Percentiles rank a stretch among this genome's conserved stretches.
Evolutionary conservation across 2,888 invertebrate genomes (phyloP).

Genomic region (Melanargia galathea): DNA sequence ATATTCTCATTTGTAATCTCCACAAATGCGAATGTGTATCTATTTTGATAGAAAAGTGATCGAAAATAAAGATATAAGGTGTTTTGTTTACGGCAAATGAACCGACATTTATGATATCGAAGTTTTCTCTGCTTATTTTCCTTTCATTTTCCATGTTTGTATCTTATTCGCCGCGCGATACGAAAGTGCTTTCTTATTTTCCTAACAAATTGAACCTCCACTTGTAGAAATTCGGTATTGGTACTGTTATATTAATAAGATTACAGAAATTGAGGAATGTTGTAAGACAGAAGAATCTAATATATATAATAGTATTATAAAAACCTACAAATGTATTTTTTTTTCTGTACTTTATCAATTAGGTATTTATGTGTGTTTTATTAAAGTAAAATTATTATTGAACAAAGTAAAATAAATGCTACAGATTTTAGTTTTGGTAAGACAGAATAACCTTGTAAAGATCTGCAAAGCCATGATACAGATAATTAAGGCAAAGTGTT

Average conservation of each 20-base stretch:
- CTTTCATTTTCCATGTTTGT: slow-evolving; percentile 70
- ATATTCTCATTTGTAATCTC: too few species aligned
- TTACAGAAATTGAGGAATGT: neutral
- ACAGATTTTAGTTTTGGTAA: too few species aligned
- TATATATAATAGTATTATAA: neutral
- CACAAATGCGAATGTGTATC: too few species aligned
- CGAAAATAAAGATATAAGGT: slow-evolving; percentile 4
- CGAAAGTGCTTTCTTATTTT: slow-evolving; percentile 60
- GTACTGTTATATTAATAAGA: slow-evolving; percentile 18
- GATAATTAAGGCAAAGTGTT: too few species aligned
- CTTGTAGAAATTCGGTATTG: slow-evolving; percentile 22
- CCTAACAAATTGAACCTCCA: slow-evolving; percentile 56
- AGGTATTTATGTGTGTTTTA: too few species aligned
- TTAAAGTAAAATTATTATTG: too few species aligned
- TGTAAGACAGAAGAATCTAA: too few species aligned
- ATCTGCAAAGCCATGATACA: too few species aligned
- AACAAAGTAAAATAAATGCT: too few species aligned
- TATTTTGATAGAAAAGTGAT: neutral
- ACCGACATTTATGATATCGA: slow-evolving; percentile 26
- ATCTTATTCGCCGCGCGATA: slow-evolving; percentile 47
- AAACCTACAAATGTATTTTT: neutral
- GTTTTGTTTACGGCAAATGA: slow-evolving; percentile 27
- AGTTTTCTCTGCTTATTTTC: slow-evolving; percentile 54
- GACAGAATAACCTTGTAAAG: too few species aligned
- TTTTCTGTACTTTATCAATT: too few species aligned